phyloP scores from a whole-genome alignment of 2,888 invertebrate genomes.

The Cremastobaeus sp. region DNA sequence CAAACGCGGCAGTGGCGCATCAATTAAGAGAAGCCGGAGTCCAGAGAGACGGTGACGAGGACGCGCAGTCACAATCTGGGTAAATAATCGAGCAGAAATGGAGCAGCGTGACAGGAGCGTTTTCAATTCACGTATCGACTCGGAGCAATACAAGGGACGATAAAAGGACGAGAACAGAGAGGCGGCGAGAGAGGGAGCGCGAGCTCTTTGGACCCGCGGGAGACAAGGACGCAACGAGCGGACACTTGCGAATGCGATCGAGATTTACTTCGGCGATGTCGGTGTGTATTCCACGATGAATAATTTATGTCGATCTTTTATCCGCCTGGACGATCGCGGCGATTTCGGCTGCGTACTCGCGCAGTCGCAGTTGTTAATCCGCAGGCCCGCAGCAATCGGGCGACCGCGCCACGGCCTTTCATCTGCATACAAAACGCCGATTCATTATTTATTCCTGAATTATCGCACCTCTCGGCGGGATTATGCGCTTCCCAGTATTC shows the following conservation, averaged over 20 bases:
- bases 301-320: constrained; percentile 47
- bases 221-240: constrained; percentile 6
- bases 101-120: constrained; percentile 12
- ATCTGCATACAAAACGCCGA: constrained; percentile 45
- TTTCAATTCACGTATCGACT: constrained; percentile 1
- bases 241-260: constrained; percentile 34
- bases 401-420: constrained; percentile 18
- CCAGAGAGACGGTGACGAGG: constrained; percentile 25
- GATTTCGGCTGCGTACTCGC: constrained; percentile 30
- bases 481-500: constrained; percentile 45
- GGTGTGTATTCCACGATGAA: constrained; percentile 40
- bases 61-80: constrained; percentile 5
- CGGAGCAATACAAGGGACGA: not conserved
- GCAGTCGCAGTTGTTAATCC: no score
- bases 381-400: no score
- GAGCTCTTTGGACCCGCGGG: no score
- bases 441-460: constrained; percentile 46
- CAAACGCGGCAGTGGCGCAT: constrained; percentile 12
- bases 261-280: constrained; percentile 49
- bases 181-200: no score
- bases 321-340: constrained; percentile 28
- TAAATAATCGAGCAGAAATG: constrained; percentile 20
- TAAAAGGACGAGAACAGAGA: not conserved
- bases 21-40: constrained; percentile 26
- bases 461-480: constrained; percentile 35